phyloP scores from a whole-genome alignment of 2,797 vertebrate species.

The Characodon lateralis region DNA sequence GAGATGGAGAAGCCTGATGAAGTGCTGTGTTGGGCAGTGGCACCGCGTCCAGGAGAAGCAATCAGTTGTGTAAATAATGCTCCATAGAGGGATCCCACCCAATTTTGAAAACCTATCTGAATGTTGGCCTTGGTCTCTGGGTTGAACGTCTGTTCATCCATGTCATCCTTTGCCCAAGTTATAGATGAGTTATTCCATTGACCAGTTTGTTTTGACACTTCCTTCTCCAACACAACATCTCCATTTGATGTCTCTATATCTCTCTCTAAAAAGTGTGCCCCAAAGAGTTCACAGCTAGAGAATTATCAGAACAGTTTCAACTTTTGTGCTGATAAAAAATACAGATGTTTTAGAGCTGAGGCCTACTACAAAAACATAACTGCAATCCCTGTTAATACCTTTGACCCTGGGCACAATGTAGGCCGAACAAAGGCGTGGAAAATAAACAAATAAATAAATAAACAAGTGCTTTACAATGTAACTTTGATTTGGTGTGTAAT shows the following conservation, averaged over 20 bases:
- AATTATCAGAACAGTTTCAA: constrained; percentile 24
- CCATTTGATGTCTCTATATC: constrained; percentile 29
- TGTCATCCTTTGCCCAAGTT: constrained; percentile 43
- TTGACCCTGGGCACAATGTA: constrained; percentile 9
- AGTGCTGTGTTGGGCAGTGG: constrained; percentile 47
- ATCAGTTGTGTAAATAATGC: constrained; percentile 64
- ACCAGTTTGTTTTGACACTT: constrained; percentile 51
- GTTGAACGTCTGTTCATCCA: constrained; percentile 48
- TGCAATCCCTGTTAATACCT: constrained; percentile 18
- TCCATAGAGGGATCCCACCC: constrained; percentile 43
- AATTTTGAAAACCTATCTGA: constrained; percentile 52
- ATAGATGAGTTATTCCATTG: constrained; percentile 49
- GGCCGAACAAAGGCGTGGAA: constrained; percentile 13
- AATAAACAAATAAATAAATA: constrained; percentile 17
- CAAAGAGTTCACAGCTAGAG: constrained; percentile 18
- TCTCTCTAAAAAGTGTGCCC: constrained; percentile 35
- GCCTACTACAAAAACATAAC: constrained; percentile 12
- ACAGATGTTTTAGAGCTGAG: constrained; percentile 1
- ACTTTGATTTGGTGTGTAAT: constrained; percentile 37
- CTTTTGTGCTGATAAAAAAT: constrained; percentile 14
- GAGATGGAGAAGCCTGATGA: constrained; percentile 49
- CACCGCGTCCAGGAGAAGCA: constrained; percentile 50
- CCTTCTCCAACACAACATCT: constrained; percentile 34
- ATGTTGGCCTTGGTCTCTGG: constrained; percentile 50
- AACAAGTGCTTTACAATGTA: constrained; percentile 10